Evolutionary conservation across 2,113 vertebrate genomes (phyloP).

Genomic region (Seriola rivoliana): DNA sequence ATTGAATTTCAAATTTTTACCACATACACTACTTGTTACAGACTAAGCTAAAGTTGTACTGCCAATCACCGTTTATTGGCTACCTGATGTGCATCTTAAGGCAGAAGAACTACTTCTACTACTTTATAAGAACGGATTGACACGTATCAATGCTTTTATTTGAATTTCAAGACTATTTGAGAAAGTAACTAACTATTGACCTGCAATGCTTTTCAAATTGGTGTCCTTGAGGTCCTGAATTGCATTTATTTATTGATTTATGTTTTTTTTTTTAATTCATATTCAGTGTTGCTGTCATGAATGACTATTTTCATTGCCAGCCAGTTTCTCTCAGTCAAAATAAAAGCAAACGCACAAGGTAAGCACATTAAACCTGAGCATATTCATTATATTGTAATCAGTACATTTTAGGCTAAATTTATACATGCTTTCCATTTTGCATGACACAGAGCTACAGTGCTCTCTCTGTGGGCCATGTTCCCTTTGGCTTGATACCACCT

Average conservation of each 20-base stretch:
- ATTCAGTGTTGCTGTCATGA: not conserved
- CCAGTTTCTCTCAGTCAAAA: not conserved
- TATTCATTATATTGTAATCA: slow-evolving; percentile 58
- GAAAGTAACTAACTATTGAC: slow-evolving; percentile 13
- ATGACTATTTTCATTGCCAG: not conserved
- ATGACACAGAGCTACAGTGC: slow-evolving; percentile 43
- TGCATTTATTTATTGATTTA: slow-evolving; percentile 34
- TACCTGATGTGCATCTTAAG: not conserved
- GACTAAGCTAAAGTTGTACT: not conserved
- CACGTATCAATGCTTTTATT: slow-evolving; percentile 23
- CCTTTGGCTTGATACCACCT: slow-evolving; percentile 77
- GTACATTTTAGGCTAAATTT: slow-evolving; percentile 62
- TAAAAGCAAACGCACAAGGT: slow-evolving; percentile 17
- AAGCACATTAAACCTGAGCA: slow-evolving; percentile 41
- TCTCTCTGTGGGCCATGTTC: slow-evolving; percentile 58
- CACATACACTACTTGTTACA: too few species aligned
- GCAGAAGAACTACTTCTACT: not conserved
- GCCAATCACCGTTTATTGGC: not conserved
- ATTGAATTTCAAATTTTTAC: too few species aligned
- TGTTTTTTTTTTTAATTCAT: slow-evolving; percentile 15
- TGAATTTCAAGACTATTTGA: slow-evolving; percentile 18
- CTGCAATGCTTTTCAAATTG: slow-evolving; percentile 27
- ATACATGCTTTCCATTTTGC: slow-evolving; percentile 57
- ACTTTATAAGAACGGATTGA: slow-evolving; percentile 10
- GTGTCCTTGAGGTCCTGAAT: slow-evolving; percentile 20